These are phyloP conservation scores for Lydus trimaculatus DNA, from an alignment of 2,888 invertebrate genomes.

Conservation along the genomic window DNA sequence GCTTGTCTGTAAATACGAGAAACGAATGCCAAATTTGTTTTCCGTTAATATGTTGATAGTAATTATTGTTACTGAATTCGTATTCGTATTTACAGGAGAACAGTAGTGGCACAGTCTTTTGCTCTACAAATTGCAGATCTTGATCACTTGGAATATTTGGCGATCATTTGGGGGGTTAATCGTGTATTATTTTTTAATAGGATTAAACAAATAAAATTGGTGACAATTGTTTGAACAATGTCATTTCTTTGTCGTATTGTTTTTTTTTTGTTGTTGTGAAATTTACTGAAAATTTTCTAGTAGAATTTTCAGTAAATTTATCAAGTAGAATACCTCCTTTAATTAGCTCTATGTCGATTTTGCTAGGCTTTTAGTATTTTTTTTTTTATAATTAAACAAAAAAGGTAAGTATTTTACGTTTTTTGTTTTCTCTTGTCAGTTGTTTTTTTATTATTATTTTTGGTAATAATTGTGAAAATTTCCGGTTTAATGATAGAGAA, in stretches of 20 bases:
- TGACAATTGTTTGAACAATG: constrained; percentile 52
- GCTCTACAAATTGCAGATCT: too few species aligned
- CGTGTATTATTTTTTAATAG: not conserved
- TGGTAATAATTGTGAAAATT: constrained; percentile 9
- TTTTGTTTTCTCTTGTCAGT: not conserved
- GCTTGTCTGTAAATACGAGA: too few species aligned
- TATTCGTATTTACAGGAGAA: too few species aligned
- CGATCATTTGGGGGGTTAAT: not conserved
- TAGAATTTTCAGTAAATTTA: constrained; percentile 22
- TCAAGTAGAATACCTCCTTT: constrained; percentile 46
- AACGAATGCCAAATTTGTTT: too few species aligned
- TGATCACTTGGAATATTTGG: too few species aligned
- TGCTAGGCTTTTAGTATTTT: constrained; percentile 52
- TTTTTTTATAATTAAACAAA: constrained; percentile 19
- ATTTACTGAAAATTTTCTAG: constrained; percentile 1
- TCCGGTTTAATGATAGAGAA: constrained; percentile 33
- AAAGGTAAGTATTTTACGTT: constrained; percentile 48
- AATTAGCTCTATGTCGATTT: constrained; percentile 54
- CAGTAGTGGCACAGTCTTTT: too few species aligned
- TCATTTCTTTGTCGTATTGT: constrained; percentile 44
- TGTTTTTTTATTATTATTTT: constrained; percentile 19
- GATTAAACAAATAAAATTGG: not conserved
- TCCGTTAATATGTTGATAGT: too few species aligned
- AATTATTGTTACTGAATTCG: too few species aligned
- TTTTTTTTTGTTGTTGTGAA: constrained; percentile 10